Evolutionary conservation across 2,888 invertebrate genomes (phyloP).

Genomic region (Amphiduros pacificus): DNA sequence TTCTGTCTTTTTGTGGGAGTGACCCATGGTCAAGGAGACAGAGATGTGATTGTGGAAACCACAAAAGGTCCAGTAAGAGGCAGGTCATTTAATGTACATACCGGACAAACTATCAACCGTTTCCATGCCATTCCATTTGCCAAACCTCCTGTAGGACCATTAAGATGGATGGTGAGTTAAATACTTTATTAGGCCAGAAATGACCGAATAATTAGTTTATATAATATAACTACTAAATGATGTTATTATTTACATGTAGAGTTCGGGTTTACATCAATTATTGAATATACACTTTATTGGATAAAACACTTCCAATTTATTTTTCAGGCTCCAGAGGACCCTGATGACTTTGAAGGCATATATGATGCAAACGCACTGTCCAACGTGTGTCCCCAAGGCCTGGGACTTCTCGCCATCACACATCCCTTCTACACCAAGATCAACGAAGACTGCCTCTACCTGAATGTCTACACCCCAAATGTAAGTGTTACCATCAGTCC

Average conservation of each 20-base stretch:
- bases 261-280: too few relatives aligned
- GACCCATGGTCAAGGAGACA: too few relatives aligned
- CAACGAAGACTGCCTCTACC: conserved; percentile 25
- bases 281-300: too few relatives aligned
- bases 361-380: conserved; percentile 18
- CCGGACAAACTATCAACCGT: conserved; percentile 3
- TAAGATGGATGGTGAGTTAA: conserved; percentile 20
- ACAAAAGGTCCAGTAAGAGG: conserved; percentile 4
- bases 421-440: conserved; percentile 21
- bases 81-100: background rate
- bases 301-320: too few relatives aligned
- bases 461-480: conserved; percentile 24
- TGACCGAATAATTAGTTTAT: too few relatives aligned
- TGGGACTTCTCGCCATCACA: conserved; percentile 16
- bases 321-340: too few relatives aligned
- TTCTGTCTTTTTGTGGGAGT: too few relatives aligned
- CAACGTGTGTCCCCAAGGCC: conserved; percentile 19
- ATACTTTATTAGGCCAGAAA: too few relatives aligned
- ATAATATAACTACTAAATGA: too few relatives aligned
- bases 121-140: conserved; percentile 21
- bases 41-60: conserved; percentile 1
- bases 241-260: too few relatives aligned
- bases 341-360: too few relatives aligned
- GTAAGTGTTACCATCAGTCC: conserved; percentile 13
- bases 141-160: conserved; percentile 16